These are phyloP conservation scores for Oscheius sp. DNA, from an alignment of 2,888 invertebrate species.

Conservation along the genomic window DNA sequence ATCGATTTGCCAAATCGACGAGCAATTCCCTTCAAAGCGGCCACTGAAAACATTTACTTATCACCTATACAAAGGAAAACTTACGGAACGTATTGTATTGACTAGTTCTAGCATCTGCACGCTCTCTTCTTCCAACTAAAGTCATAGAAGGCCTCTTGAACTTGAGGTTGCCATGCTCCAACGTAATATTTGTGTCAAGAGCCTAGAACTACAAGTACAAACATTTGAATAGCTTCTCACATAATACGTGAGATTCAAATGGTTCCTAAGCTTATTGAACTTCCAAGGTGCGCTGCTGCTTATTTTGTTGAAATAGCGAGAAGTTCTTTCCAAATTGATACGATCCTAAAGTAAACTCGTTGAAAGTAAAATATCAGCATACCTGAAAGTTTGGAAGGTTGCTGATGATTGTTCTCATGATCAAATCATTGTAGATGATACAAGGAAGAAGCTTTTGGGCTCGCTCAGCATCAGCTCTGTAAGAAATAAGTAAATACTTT, in stretches of 20 bases:
- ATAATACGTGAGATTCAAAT: constrained; percentile 6
- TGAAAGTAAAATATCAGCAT: background rate
- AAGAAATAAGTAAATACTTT: background rate
- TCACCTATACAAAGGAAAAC: background rate
- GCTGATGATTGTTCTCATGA: constrained; percentile 2
- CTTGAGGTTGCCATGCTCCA: constrained; percentile 22
- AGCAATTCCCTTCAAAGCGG: constrained; percentile 1
- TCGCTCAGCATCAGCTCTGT: too few species aligned
- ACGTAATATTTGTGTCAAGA: constrained; percentile 1
- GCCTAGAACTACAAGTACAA: background rate
- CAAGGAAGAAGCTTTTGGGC: too few species aligned
- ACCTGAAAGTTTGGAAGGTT: background rate
- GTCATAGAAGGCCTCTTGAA: constrained; percentile 9
- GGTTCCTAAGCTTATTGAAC: constrained; percentile 14
- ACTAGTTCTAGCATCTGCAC: background rate
- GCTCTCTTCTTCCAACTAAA: constrained; percentile 11
- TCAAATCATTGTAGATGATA: constrained; percentile 2
- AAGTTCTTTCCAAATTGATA: background rate
- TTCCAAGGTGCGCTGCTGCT: constrained; percentile 8
- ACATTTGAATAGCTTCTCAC: background rate
- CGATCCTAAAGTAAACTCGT: constrained; percentile 8
- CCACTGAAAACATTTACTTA: constrained; percentile 8
- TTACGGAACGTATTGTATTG: background rate
- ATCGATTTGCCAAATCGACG: background rate
- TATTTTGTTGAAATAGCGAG: background rate